Percentiles rank a stretch among this genome's conserved stretches.
phyloP scores from a whole-genome alignment of 2,888 invertebrate species.

The Conchocele bisecta region DNA sequence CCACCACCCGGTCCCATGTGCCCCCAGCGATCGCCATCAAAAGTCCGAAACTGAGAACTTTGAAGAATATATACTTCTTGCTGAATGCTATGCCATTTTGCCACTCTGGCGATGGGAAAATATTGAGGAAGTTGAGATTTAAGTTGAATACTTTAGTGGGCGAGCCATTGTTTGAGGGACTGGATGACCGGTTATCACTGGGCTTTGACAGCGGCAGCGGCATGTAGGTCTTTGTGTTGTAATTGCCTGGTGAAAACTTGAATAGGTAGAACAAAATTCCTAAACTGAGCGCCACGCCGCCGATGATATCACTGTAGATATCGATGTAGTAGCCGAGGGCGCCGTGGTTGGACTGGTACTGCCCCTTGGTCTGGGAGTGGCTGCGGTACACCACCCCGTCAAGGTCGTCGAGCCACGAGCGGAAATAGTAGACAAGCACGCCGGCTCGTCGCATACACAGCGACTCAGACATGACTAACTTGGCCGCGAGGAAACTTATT shows the following conservation, averaged over 20 bases:
- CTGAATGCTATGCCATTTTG: constrained; percentile 36
- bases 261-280: constrained; percentile 83
- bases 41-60: constrained; percentile 65
- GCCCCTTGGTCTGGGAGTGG: constrained; percentile 80
- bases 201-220: constrained; percentile 47
- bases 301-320: constrained; percentile 91
- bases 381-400: constrained; percentile 93
- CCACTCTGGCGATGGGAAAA: constrained; percentile 30
- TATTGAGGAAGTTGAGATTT: constrained; percentile 31
- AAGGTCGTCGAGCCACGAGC: constrained; percentile 92
- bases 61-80: constrained; percentile 68
- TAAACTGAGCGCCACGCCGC: constrained; percentile 81
- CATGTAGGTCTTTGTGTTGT: constrained; percentile 36
- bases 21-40: constrained; percentile 62
- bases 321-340: constrained; percentile 92
- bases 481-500: constrained; percentile 89
- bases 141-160: constrained; percentile 50
- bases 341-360: constrained; percentile 85
- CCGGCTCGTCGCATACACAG: constrained; percentile 89
- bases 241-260: constrained; percentile 46
- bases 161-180: constrained; percentile 11
- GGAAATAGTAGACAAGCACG: constrained; percentile 90
- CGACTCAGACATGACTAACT: constrained; percentile 89
- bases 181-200: constrained; percentile 4
- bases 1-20: constrained; percentile 69